A percentile compares a stretch with the other conserved stretches of the same genome.
phyloP scores from a whole-genome alignment of 2,113 vertebrate species.

The Mirounga angustirostris region DNA sequence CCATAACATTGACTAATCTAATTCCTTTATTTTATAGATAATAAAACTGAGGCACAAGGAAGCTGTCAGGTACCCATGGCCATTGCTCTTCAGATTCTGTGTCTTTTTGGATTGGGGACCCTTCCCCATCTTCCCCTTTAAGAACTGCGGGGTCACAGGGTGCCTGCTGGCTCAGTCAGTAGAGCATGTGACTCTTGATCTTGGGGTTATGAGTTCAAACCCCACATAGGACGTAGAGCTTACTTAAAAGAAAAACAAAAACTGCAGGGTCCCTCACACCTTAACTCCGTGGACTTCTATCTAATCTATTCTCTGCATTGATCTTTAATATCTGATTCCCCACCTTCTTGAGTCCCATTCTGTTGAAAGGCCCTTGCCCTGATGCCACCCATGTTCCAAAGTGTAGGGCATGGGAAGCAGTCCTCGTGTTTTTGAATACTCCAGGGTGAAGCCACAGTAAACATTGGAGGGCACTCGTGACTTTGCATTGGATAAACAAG shows the following conservation, averaged over 20 bases:
- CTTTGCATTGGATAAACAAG: constrained; percentile 27
- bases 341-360: neutral
- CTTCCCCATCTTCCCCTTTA: neutral
- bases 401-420: neutral
- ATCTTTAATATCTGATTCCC: neutral
- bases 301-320: neutral
- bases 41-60: neutral
- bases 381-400: neutral
- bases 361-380: neutral
- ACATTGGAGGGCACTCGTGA: neutral
- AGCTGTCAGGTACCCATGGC: neutral
- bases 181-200: neutral
- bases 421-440: neutral
- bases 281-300: constrained; percentile 24
- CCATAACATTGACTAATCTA: neutral
- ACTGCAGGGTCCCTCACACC: neutral
- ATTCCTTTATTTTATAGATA: neutral
- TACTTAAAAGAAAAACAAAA: neutral
- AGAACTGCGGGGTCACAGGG: neutral
- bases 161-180: neutral
- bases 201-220: neutral
- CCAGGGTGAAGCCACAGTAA: neutral
- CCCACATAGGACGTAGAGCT: neutral
- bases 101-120: neutral
- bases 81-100: neutral